Evolutionary conservation across 2,113 vertebrate genomes (phyloP).

Genomic region (Atherinomorus stipes): DNA sequence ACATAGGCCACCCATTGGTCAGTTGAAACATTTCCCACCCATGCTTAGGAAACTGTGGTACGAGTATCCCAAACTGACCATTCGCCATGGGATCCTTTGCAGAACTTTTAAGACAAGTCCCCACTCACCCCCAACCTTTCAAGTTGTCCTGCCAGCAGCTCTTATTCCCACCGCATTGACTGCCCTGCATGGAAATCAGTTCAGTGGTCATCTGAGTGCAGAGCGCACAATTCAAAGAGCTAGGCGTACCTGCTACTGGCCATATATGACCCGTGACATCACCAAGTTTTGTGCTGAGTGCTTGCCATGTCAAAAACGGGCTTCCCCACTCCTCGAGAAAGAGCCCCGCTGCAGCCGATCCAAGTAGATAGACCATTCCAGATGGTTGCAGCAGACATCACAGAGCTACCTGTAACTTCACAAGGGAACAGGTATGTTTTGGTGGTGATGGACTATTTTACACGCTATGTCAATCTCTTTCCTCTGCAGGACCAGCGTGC

Average conservation of each 20-base stretch:
- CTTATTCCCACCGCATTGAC: not conserved
- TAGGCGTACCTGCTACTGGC: constrained; percentile 1
- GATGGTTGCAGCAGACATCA: no score
- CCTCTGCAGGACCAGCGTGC: no score
- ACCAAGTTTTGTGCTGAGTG: no score
- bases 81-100: not conserved
- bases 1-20: not conserved
- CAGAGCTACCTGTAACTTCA: no score
- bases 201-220: not conserved
- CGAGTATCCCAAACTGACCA: not conserved
- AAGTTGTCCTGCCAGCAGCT: not conserved
- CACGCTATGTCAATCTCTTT: no score
- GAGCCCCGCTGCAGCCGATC: no score
- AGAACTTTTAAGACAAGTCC: not conserved
- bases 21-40: not conserved
- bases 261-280: not conserved
- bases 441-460: no score
- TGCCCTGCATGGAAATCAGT: not conserved
- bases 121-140: not conserved
- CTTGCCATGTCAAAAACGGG: no score
- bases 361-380: no score
- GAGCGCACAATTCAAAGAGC: not conserved
- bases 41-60: not conserved
- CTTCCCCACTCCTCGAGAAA: no score
- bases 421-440: no score